Conservation (phyloP, 1,140 invertebrate species). For the Trachymyrmex cornetzi region DNA sequence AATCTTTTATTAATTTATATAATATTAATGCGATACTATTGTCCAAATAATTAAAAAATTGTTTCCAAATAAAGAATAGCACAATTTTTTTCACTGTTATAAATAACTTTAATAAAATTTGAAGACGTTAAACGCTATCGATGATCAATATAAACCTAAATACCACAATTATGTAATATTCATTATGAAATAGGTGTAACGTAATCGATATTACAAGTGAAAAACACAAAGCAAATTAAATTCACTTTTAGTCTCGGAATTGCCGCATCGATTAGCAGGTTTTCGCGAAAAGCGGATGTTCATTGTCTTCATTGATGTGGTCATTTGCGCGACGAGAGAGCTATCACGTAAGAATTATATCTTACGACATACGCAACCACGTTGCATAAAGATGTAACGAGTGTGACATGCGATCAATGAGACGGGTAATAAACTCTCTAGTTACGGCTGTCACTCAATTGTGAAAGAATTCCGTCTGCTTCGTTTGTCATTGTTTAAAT, state of each 20-base stretch:
- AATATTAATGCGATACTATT: not conserved
- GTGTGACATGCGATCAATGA: slow-evolving; percentile 62
- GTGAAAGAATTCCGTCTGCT: slow-evolving; percentile 38
- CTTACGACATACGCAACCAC: slow-evolving; percentile 50
- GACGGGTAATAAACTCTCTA: slow-evolving; percentile 62
- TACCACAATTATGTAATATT: slow-evolving; percentile 18
- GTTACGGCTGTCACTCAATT: slow-evolving; percentile 53
- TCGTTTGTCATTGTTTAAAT: slow-evolving; percentile 66
- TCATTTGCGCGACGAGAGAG: slow-evolving; percentile 36
- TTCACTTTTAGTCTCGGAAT: slow-evolving; percentile 29
- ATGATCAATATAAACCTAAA: not conserved
- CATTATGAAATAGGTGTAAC: slow-evolving; percentile 24
- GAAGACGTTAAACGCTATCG: not conserved
- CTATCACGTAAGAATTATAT: slow-evolving; percentile 48
- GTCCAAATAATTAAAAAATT: not conserved
- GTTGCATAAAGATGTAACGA: slow-evolving; percentile 66
- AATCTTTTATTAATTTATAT: slow-evolving; percentile 23
- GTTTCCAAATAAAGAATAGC: not conserved
- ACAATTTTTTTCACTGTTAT: not conserved
- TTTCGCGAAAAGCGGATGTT: slow-evolving; percentile 54
- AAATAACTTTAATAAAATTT: not conserved
- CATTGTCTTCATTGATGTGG: slow-evolving; percentile 43
- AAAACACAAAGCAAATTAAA: slow-evolving; percentile 36
- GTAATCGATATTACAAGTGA: slow-evolving; percentile 13
- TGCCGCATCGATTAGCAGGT: slow-evolving; percentile 19